Percentiles rank a stretch among this genome's conserved stretches.
phyloP scores from a whole-genome alignment of 2,113 vertebrate species.

The Thamnophis sirtalis region DNA sequence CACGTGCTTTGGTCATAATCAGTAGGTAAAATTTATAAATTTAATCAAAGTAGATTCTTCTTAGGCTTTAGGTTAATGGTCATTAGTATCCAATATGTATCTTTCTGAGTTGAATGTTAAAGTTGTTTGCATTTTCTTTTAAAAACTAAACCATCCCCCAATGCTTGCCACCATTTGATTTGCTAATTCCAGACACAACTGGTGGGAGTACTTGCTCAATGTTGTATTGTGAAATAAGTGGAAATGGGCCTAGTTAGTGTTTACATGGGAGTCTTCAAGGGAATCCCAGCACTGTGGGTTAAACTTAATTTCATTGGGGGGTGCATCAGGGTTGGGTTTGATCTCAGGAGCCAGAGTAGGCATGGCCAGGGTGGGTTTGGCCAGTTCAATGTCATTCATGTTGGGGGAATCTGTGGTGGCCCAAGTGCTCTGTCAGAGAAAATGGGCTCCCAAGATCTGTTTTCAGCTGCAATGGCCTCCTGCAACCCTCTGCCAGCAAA shows the following conservation, averaged over 20 bases:
- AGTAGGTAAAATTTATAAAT: not conserved
- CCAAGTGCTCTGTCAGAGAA: no score
- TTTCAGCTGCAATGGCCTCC: no score
- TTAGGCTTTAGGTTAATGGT: not conserved
- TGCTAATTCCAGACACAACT: not conserved
- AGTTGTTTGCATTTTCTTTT: not conserved
- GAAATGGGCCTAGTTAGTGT: not conserved
- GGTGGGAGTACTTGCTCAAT: not conserved
- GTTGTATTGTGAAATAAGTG: not conserved
- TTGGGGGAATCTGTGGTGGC: no score
- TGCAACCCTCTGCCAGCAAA: no score
- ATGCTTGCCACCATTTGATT: not conserved
- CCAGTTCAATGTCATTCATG: no score
- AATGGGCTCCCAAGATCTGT: no score
- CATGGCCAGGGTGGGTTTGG: no score
- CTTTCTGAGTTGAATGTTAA: not conserved
- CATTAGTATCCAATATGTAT: not conserved
- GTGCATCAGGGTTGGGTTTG: no score
- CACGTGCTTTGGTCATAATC: not conserved
- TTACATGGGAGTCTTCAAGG: not conserved
- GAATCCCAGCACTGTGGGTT: not conserved
- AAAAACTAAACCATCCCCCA: not conserved
- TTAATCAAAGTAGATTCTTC: not conserved
- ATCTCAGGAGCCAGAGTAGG: no score
- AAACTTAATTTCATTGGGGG: not conserved